Base-by-base conservation (phyloP, 2,888 invertebrate species). In the Osedax frankpressi region DNA sequence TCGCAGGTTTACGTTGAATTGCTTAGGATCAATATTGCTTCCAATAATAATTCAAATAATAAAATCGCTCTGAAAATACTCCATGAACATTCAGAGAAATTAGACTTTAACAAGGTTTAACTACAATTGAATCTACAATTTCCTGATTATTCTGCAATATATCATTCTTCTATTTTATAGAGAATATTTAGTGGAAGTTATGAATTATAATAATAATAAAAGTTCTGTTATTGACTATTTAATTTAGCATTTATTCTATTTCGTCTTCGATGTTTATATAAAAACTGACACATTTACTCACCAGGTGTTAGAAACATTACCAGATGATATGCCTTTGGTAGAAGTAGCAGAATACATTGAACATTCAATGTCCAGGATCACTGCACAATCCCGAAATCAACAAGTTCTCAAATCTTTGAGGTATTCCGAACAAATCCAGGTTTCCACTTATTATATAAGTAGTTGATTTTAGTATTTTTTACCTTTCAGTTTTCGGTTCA, bases 391-490 rank as follows among this genome's bases (percentile, higher is more conserved):
- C 79, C 87, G 93, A 75, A 88, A 88, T 71, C 88, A 71, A 90
- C 81, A 94, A 82, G 88, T 95, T 1, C 87, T 92, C 75, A 91
- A 91, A 80, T 92, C 92, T 3, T 86, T 95, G 62, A 84, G 92
- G 27, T 90, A 91, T 79, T 91, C 94, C 0, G 93, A 94, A 84
- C 89, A 92, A 83, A 86, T 91, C 75, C 92, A 93, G 86, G 90
- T 90, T 79, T 28, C 28, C 2, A 11, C n/a, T 24, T 14, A 69
- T 28, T 11, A 3, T 65, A n/a, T 11, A 19, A 19, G 65, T 24
- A n/a, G 65, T 26, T 44, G n/a, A n/a, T n/a, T n/a, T n/a, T n/a
- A n/a, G n/a, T n/a, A n/a, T n/a, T 26, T 67, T 67, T 14, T 67
- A 24, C 19, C 67, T 19, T 0, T 26, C 14, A 0, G n/a, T n/a